Percentiles rank a stretch among this genome's conserved stretches.
These are phyloP conservation scores for Philopotamus ludificatus DNA, from an alignment of 1,140 invertebrate genomes.

Conservation along the genomic window DNA sequence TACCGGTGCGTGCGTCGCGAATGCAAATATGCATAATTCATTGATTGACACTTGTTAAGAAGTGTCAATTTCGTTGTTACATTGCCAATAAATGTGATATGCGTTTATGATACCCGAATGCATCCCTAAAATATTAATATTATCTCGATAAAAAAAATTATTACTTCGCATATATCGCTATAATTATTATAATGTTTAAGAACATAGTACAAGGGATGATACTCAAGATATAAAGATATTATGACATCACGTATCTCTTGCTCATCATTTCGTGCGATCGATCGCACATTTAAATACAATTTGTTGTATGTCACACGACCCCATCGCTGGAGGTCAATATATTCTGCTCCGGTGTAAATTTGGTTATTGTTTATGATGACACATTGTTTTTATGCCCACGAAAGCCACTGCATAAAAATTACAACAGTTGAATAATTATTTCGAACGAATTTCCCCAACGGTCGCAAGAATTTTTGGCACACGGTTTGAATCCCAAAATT, in stretches of 20 bases:
- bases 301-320: not conserved
- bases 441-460: conserved; percentile 7
- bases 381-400: not conserved
- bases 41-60: not conserved
- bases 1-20: not conserved
- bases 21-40: not conserved
- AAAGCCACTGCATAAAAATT: conserved; percentile 16
- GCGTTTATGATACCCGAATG: too few relatives aligned
- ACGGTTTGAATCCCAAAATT: conserved; percentile 4
- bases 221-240: too few relatives aligned
- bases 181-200: not conserved
- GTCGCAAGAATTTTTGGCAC: conserved; percentile 12
- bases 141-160: not conserved
- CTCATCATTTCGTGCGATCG: not conserved
- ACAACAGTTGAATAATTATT: conserved; percentile 20
- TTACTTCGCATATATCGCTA: not conserved
- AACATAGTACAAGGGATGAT: not conserved
- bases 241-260: too few relatives aligned
- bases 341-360: not conserved
- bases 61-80: not conserved
- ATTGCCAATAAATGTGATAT: too few relatives aligned
- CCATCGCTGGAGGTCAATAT: not conserved
- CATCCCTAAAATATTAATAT: too few relatives aligned
- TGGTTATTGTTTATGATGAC: conserved; percentile 21
- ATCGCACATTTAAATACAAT: not conserved